Conservation (phyloP, 2,888 invertebrate species). For the Apamea epomidion region DNA sequence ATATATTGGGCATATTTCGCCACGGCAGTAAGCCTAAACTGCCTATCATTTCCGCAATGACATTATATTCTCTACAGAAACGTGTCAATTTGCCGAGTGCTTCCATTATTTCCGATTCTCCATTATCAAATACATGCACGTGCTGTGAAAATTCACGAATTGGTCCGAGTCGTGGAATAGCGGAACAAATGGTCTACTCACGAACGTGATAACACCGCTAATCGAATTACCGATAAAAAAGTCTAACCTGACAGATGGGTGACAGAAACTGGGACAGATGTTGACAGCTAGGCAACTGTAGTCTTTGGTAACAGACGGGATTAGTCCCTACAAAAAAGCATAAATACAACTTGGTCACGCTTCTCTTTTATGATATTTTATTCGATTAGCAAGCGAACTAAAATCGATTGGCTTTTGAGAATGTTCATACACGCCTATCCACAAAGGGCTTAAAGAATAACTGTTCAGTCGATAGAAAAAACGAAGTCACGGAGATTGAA, state of each 20-base stretch:
- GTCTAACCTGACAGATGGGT: conserved; percentile 68
- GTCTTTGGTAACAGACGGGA: conserved; percentile 44
- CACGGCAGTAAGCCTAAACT: neutral
- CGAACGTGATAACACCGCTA: conserved; percentile 75
- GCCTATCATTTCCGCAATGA: neutral
- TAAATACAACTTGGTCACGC: conserved; percentile 27
- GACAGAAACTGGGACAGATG: conserved; percentile 50
- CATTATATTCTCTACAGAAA: neutral
- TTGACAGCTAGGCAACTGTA: conserved; percentile 47
- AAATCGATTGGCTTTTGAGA: conserved; percentile 32
- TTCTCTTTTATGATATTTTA: conserved; percentile 41
- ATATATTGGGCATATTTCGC: conserved; percentile 8
- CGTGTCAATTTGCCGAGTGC: neutral
- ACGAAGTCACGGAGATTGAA: neutral
- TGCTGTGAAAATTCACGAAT: conserved; percentile 68
- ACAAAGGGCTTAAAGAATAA: conserved; percentile 44
- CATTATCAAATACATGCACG: conserved; percentile 71
- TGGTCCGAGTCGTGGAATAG: conserved; percentile 70
- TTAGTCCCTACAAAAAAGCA: conserved; percentile 39
- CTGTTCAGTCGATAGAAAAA: neutral
- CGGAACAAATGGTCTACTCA: conserved; percentile 72
- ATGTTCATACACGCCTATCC: conserved; percentile 2
- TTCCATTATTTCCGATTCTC: conserved; percentile 41
- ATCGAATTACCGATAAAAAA: conserved; percentile 76
- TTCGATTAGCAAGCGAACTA: conserved; percentile 36